A percentile compares a stretch with the other conserved stretches of the same genome.
These are phyloP conservation scores for Girardinichthys multiradiatus DNA, from an alignment of 2,113 vertebrate species.

Conservation along the genomic window DNA sequence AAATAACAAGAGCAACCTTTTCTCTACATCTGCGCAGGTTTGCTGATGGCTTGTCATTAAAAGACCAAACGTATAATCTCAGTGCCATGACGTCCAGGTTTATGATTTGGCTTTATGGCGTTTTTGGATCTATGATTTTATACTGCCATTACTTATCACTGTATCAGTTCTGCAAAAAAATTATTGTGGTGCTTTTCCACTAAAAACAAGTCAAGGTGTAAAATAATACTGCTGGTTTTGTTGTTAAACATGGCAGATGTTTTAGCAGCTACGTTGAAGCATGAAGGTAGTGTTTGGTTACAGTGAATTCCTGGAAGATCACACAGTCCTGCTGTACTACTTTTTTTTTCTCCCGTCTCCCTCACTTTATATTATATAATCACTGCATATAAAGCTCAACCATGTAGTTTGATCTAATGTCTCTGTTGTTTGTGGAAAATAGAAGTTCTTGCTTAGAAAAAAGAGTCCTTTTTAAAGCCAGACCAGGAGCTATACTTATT, in stretches of 20 bases:
- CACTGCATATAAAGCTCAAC: too few relatives aligned
- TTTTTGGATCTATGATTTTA: neutral
- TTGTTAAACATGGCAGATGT: neutral
- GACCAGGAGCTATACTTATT: neutral
- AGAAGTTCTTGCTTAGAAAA: too few relatives aligned
- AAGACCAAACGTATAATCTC: neutral
- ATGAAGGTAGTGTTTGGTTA: slow-evolving; percentile 22
- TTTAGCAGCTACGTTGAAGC: neutral
- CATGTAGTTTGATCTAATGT: too few relatives aligned
- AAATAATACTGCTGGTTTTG: neutral
- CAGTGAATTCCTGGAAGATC: slow-evolving; percentile 47
- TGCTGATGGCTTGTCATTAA: too few relatives aligned
- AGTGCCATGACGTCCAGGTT: neutral
- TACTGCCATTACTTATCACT: neutral
- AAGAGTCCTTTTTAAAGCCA: neutral
- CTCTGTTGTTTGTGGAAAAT: too few relatives aligned
- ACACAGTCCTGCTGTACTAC: slow-evolving; percentile 18
- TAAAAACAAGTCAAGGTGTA: too few relatives aligned
- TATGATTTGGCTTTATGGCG: neutral
- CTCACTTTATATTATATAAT: slow-evolving; percentile 36
- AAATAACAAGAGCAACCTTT: neutral
- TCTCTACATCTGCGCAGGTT: neutral
- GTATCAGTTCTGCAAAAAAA: neutral
- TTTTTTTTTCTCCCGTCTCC: slow-evolving; percentile 20
- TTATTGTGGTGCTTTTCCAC: too few relatives aligned